Percentiles rank a stretch among this genome's conserved stretches.
Evolutionary conservation across 2,797 vertebrate genomes (phyloP).

Genomic region (Presbytis comata): DNA sequence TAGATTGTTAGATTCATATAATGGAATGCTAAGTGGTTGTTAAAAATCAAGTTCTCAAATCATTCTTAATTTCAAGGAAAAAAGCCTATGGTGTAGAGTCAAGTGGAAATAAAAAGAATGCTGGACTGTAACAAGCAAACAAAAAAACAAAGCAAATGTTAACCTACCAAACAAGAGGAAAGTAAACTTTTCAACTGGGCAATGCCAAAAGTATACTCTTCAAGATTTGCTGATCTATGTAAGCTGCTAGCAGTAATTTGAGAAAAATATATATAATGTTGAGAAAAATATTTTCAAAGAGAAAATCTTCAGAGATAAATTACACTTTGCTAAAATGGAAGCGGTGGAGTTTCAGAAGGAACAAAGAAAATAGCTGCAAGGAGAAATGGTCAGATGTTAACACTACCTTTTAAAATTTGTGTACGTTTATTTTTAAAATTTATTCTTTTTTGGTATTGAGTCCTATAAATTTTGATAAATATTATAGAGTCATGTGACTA

Average conservation of each 20-base stretch:
- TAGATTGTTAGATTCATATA: conserved; percentile 4
- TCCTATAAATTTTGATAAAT: background rate
- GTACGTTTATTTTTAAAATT: background rate
- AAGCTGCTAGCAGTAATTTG: background rate
- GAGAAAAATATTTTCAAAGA: background rate
- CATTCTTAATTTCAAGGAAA: conserved; percentile 37
- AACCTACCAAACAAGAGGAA: background rate
- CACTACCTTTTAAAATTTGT: background rate
- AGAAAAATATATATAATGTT: background rate
- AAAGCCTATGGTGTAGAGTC: conserved; percentile 13
- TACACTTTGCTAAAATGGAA: background rate
- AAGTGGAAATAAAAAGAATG: conserved; percentile 31
- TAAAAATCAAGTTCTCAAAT: conserved; percentile 46
- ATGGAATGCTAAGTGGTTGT: background rate
- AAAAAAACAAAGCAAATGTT: background rate
- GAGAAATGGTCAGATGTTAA: background rate
- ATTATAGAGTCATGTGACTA: background rate
- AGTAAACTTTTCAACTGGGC: background rate
- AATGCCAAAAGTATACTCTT: background rate
- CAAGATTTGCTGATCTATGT: conserved; percentile 3
- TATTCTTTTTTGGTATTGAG: background rate
- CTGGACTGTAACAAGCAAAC: background rate
- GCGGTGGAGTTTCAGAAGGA: background rate
- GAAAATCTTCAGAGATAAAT: background rate
- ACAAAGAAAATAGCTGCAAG: background rate